Conservation (phyloP, 1,140 invertebrate species). For the Meloidogyne exigua region DNA sequence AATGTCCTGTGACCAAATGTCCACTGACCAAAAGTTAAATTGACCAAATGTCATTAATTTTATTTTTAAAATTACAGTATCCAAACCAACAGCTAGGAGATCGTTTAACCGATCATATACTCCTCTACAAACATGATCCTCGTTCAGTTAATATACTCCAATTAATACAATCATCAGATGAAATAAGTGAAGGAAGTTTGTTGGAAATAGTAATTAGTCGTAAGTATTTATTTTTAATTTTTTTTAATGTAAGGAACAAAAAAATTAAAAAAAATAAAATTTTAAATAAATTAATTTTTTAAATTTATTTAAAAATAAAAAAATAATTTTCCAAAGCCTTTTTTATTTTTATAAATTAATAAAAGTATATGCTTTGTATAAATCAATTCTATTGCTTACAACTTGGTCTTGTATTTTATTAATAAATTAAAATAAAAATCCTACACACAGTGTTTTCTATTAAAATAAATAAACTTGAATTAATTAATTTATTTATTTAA, state of each 20-base stretch:
- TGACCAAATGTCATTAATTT: not conserved
- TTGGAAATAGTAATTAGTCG: conserved; percentile 59
- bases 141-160: conserved; percentile 62
- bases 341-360: too few relatives aligned
- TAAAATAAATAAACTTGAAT: too few relatives aligned
- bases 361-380: too few relatives aligned
- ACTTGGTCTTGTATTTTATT: too few relatives aligned
- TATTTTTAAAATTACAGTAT: conserved; percentile 40
- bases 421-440: too few relatives aligned
- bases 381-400: too few relatives aligned
- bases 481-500: too few relatives aligned
- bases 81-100: conserved; percentile 41
- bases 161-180: conserved; percentile 49
- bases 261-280: too few relatives aligned
- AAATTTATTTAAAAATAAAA: too few relatives aligned
- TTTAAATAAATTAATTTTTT: not conserved
- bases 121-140: conserved; percentile 61
- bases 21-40: not conserved
- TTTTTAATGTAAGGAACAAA: too few relatives aligned
- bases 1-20: not conserved
- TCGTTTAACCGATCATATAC: conserved; percentile 50
- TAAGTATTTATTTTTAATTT: conserved; percentile 41
- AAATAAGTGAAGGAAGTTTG: conserved; percentile 57
- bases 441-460: too few relatives aligned
- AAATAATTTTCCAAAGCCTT: too few relatives aligned